phyloP scores from a whole-genome alignment of 2,113 vertebrate species.

The Cygnus buccinator region DNA sequence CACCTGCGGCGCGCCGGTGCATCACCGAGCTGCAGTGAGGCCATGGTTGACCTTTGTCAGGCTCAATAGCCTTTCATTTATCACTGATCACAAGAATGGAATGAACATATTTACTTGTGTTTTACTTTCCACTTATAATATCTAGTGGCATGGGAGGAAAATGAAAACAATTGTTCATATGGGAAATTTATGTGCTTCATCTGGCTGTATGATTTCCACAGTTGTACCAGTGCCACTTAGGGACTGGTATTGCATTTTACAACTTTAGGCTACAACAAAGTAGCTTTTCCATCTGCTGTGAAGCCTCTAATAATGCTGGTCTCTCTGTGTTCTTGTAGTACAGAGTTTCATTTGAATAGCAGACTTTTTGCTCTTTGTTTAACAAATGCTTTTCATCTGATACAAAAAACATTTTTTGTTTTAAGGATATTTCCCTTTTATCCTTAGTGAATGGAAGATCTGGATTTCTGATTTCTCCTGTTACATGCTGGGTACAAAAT shows the following conservation, averaged over 20 bases:
- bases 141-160: conserved; percentile 83
- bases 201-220: conserved; percentile 87
- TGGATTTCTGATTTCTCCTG: neutral
- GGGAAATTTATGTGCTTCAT: conserved; percentile 96
- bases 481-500: neutral
- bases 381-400: conserved; percentile 27
- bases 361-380: conserved; percentile 18
- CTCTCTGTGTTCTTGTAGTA: conserved; percentile 25
- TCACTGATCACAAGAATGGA: conserved; percentile 79
- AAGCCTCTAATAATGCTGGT: conserved; percentile 55
- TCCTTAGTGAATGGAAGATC: neutral
- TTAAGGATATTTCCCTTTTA: neutral
- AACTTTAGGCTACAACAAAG: conserved; percentile 85
- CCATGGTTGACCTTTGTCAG: conserved; percentile 76
- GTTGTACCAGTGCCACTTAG: conserved; percentile 87
- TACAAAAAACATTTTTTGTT: neutral
- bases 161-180: conserved; percentile 88
- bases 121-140: conserved; percentile 83
- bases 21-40: neutral
- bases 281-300: conserved; percentile 82
- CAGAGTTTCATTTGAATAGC: conserved; percentile 48
- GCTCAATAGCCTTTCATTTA: conserved; percentile 78
- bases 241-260: conserved; percentile 85
- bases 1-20: neutral
- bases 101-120: conserved; percentile 84